Percentiles rank a stretch among this genome's conserved stretches.
Conservation (phyloP, 2,888 invertebrate species). For the Stenurella melanura region DNA sequence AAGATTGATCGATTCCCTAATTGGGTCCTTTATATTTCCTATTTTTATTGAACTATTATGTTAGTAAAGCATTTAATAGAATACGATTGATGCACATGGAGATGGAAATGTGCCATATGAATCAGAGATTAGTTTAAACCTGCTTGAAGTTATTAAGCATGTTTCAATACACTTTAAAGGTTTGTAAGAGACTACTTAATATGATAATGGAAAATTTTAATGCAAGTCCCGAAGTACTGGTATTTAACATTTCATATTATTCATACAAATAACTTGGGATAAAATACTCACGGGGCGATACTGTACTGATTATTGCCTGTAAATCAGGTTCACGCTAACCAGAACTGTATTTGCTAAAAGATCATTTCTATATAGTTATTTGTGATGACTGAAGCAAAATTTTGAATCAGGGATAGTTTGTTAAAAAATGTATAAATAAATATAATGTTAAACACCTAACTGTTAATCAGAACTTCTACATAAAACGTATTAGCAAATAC, state of each 20-base stretch:
- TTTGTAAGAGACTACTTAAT: constrained; percentile 27
- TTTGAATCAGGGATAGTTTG: too few species aligned
- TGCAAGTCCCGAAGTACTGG: constrained; percentile 22
- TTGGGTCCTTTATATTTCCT: too few species aligned
- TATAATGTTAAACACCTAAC: background rate
- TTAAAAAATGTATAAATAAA: background rate
- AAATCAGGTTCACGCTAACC: background rate
- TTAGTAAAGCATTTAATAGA: constrained; percentile 48
- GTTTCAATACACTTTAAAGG: constrained; percentile 36
- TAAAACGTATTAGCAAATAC: background rate
- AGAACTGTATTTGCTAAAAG: background rate
- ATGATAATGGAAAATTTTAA: constrained; percentile 31
- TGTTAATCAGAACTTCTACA: background rate
- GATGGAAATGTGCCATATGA: constrained; percentile 35
- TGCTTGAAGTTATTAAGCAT: constrained; percentile 22
- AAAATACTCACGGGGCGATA: background rate
- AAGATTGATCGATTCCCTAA: too few species aligned
- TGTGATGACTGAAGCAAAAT: background rate
- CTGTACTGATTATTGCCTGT: background rate
- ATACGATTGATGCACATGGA: constrained; percentile 29
- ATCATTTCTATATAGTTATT: background rate
- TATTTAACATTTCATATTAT: constrained; percentile 33
- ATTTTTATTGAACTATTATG: constrained; percentile 5
- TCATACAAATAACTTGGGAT: background rate
- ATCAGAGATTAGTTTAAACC: constrained; percentile 33